Conservation (phyloP, 2,888 invertebrate species). For the Hydriomena furcata region DNA sequence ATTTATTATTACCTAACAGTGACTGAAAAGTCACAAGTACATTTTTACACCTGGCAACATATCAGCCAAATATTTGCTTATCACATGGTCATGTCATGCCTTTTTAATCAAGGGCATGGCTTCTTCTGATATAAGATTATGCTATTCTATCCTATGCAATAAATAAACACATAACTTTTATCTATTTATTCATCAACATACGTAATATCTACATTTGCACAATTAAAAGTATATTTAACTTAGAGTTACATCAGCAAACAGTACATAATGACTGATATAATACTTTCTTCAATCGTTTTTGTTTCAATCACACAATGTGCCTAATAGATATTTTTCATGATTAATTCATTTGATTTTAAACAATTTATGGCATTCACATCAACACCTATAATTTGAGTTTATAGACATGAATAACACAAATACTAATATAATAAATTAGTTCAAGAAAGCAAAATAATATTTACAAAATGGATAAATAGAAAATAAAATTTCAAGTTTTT, state of each 20-base stretch:
- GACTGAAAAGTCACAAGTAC: not conserved
- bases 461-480: constrained; percentile 59
- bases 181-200: constrained; percentile 84
- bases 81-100: constrained; percentile 33
- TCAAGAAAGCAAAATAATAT: constrained; percentile 74
- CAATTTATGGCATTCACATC: constrained; percentile 59
- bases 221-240: constrained; percentile 74
- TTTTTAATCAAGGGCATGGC: constrained; percentile 32
- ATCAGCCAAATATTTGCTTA: constrained; percentile 27
- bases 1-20: not conserved
- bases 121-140: constrained; percentile 8
- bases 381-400: constrained; percentile 63
- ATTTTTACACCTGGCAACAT: constrained; percentile 27
- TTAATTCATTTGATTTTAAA: constrained; percentile 37
- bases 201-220: constrained; percentile 83
- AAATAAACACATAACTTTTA: constrained; percentile 60
- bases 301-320: constrained; percentile 59
- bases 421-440: constrained; percentile 72
- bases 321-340: constrained; percentile 37
- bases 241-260: constrained; percentile 72
- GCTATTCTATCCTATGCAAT: constrained; percentile 29
- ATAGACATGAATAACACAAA: constrained; percentile 67
- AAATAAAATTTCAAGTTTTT: constrained; percentile 18
- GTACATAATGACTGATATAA: constrained; percentile 68
- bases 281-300: constrained; percentile 63